phyloP scores from a whole-genome alignment of 2,797 vertebrate genomes.

The Macroramphosus scolopax region DNA sequence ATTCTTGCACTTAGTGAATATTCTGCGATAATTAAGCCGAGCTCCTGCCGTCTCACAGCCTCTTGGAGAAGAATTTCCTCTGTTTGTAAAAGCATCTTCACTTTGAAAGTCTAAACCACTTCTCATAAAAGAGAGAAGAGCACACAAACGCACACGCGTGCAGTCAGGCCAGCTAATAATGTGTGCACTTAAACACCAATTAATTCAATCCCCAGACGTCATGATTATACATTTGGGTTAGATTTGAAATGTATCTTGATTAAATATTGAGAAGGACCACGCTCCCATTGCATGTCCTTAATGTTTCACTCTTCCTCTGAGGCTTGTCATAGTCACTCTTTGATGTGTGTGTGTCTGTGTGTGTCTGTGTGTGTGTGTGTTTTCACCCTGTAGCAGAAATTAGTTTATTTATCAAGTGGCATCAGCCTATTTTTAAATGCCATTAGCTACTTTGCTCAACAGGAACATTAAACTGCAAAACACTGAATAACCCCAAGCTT shows the following conservation, averaged over 20 bases:
- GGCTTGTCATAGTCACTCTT: constrained; percentile 48
- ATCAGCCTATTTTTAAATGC: constrained; percentile 36
- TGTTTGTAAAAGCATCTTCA: constrained; percentile 45
- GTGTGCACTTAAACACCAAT: constrained; percentile 64
- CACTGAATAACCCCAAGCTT: constrained; percentile 13
- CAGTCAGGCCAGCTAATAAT: constrained; percentile 49
- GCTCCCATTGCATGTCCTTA: constrained; percentile 67
- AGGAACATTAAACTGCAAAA: constrained; percentile 24
- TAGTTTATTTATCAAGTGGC: constrained; percentile 45
- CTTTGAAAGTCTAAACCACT: constrained; percentile 42
- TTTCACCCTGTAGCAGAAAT: constrained; percentile 28
- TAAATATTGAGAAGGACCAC: constrained; percentile 75
- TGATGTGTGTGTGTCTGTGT: constrained; percentile 24
- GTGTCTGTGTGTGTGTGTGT: constrained; percentile 19
- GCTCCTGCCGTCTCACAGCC: constrained; percentile 5
- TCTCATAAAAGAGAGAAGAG: constrained; percentile 12
- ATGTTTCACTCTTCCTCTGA: constrained; percentile 73
- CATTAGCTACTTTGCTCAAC: constrained; percentile 33
- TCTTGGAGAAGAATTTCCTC: constrained; percentile 29
- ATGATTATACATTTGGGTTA: constrained; percentile 72
- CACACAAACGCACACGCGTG: constrained; percentile 23
- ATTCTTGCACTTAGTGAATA: constrained; percentile 18
- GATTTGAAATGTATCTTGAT: constrained; percentile 74
- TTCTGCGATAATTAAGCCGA: constrained; percentile 4
- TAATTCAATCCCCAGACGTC: constrained; percentile 64